phyloP scores from a whole-genome alignment of 2,797 vertebrate species.

The Bryconaethiops microstoma region DNA sequence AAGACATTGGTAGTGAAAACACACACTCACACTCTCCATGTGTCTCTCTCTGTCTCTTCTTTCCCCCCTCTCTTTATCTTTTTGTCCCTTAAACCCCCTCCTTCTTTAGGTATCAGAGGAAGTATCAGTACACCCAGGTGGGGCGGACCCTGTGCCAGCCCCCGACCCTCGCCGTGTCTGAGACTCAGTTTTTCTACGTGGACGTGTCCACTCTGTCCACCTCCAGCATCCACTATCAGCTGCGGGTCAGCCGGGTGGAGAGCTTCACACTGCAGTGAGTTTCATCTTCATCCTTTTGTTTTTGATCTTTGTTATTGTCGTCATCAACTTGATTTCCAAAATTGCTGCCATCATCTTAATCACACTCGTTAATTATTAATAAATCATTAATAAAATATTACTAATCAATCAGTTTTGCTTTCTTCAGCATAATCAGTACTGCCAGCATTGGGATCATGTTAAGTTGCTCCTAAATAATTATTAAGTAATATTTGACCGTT shows the following conservation, averaged over 20 bases:
- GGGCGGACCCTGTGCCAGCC: conserved; percentile 94
- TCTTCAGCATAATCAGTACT: no score
- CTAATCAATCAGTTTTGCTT: no score
- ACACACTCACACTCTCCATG: neutral
- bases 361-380: neutral
- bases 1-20: no score
- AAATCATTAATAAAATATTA: no score
- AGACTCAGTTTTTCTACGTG: conserved; percentile 92
- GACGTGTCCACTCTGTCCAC: conserved; percentile 91
- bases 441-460: no score
- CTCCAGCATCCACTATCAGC: conserved; percentile 83
- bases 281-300: neutral
- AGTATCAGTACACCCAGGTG: conserved; percentile 92
- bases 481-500: no score
- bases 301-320: neutral
- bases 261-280: conserved; percentile 92
- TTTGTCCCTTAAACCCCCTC: neutral
- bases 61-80: neutral
- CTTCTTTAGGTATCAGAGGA: conserved; percentile 86
- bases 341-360: neutral
- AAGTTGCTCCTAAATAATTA: no score
- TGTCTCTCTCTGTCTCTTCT: neutral
- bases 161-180: conserved; percentile 79
- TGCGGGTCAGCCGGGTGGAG: conserved; percentile 88
- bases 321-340: neutral